Base-by-base conservation (phyloP, 2,888 invertebrate genomes). In the Pristionchus mayeri region DNA sequence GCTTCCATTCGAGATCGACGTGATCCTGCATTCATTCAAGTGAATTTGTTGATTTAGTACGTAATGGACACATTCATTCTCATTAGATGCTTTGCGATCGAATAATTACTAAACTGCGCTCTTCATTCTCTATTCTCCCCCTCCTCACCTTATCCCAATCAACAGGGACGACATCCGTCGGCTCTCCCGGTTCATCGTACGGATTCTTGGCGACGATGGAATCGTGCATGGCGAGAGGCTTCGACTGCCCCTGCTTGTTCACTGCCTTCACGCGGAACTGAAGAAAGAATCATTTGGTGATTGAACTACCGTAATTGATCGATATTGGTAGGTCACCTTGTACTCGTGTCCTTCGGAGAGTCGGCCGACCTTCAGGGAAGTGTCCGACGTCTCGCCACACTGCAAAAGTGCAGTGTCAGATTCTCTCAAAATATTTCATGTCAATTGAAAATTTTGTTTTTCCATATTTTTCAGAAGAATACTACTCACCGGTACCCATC, bases 1-100 rank as follows among this genome's bases (percentile, higher is more conserved):
- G 95, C 13, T 96, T 95, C 98, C 99, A 99, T 95, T 97, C 96
- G 88, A 99, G 94, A 92, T 97, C 97, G 92, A 98, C 97, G 93
- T 96, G 97, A 93, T 97, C 96, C 88, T 82, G 71, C 2, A 57
- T n/a, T n/a, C n/a, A n/a, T n/a, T n/a, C n/a, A n/a, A n/a, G n/a
- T n/a, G n/a, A n/a, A n/a, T n/a, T n/a, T n/a, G n/a, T n/a, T n/a
- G n/a, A n/a, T n/a, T n/a, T n/a, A n/a, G n/a, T n/a, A n/a, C n/a
- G n/a, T n/a, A n/a, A n/a, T n/a, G n/a, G n/a, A n/a, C n/a, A n/a
- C n/a, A n/a, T n/a, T n/a, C n/a, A n/a, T n/a, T n/a, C n/a, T n/a
- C n/a, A n/a, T n/a, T n/a, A n/a, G n/a, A n/a, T n/a, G n/a, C n/a
- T n/a, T n/a, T n/a, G n/a, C n/a, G n/a, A n/a, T 44, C 13, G 44